phyloP scores from a whole-genome alignment of 1,140 invertebrate species.

The Tetraneura akinire region DNA sequence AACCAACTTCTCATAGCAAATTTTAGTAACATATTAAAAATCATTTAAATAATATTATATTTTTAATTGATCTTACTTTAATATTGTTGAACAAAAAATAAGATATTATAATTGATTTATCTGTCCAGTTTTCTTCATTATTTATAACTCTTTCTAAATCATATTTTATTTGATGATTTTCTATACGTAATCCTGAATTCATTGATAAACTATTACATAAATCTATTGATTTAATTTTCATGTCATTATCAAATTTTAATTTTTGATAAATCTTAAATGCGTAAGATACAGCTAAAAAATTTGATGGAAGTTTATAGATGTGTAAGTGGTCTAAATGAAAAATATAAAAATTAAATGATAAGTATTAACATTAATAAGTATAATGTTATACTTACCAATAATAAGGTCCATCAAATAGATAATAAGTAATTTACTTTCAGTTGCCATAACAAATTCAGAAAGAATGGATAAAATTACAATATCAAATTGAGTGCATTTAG shows the following conservation, averaged over 20 bases:
- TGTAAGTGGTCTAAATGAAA: neutral
- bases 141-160: neutral
- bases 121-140: neutral
- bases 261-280: slow-evolving; percentile 12
- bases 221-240: neutral
- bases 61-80: neutral
- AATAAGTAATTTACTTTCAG: neutral
- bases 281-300: neutral
- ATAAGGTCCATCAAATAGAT: neutral
- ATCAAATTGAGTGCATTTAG: neutral
- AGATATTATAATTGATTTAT: neutral
- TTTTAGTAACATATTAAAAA: no score
- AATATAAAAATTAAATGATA: neutral
- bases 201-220: neutral
- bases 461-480: neutral
- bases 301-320: neutral
- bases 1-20: no score
- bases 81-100: neutral
- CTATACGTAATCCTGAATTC: neutral
- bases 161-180: neutral
- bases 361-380: neutral
- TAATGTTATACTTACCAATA: slow-evolving; percentile 12
- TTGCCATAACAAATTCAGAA: neutral
- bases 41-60: no score
- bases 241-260: neutral